These are phyloP conservation scores for Stegostoma tigrinum DNA, from an alignment of 2,113 vertebrate species.

Conservation along the genomic window DNA sequence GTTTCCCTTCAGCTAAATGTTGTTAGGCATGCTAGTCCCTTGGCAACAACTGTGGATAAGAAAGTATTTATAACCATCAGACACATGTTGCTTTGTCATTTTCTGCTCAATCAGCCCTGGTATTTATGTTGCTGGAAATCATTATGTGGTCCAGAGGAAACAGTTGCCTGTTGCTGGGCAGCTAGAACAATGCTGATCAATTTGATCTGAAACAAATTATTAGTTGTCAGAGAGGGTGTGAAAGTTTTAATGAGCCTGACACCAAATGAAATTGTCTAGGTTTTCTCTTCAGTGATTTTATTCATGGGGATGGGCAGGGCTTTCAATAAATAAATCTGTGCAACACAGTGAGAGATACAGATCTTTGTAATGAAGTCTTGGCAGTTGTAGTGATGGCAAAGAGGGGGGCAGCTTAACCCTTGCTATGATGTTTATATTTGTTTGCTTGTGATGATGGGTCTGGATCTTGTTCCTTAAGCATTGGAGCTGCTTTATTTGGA, in stretches of 20 bases:
- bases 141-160: conserved; percentile 30
- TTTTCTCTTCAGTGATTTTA: conserved; percentile 2
- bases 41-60: background rate
- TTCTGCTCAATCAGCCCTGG: conserved; percentile 22
- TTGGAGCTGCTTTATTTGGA: background rate
- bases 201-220: background rate
- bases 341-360: background rate
- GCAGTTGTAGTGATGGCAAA: background rate
- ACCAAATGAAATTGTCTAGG: background rate
- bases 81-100: conserved; percentile 23
- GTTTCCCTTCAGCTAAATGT: background rate
- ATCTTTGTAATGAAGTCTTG: background rate
- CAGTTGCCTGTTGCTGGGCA: background rate
- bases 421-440: background rate
- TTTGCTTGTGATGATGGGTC: too few species aligned
- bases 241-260: conserved; percentile 20
- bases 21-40: background rate
- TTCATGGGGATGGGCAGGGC: background rate
- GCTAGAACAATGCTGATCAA: background rate
- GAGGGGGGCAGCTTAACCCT: background rate
- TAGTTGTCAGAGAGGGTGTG: conserved; percentile 11
- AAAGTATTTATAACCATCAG: conserved; percentile 23
- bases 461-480: background rate
- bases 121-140: conserved; percentile 25
- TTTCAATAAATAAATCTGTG: background rate